Evolutionary conservation across 2,113 vertebrate genomes (phyloP).

Genomic region (Leptocoma aspasia): DNA sequence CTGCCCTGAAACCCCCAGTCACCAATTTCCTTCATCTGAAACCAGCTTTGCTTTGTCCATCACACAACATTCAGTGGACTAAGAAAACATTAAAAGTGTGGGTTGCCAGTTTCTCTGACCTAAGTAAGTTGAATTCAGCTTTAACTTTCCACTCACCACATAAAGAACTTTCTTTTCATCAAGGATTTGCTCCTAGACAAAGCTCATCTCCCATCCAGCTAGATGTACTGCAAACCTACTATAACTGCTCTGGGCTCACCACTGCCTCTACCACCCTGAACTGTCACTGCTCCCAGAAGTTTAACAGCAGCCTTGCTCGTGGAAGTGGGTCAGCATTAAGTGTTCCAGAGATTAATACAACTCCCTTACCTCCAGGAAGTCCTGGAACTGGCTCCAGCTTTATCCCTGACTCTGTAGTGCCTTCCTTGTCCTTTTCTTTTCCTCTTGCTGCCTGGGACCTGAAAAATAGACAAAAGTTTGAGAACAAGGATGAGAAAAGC

Average conservation of each 20-base stretch:
- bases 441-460: slow-evolving; percentile 93
- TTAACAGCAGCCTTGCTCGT: not conserved
- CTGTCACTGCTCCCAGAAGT: not conserved
- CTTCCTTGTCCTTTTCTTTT: slow-evolving; percentile 88
- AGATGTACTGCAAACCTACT: not conserved
- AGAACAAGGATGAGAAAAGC: not conserved
- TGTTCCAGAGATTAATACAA: not conserved
- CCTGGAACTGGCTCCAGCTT: slow-evolving; percentile 94
- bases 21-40: not conserved
- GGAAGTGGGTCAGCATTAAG: not conserved
- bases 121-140: not conserved
- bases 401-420: slow-evolving; percentile 87
- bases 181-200: not conserved
- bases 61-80: not conserved
- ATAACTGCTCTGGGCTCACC: not conserved
- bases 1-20: not conserved
- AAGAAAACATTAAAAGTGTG: rapidly evolving
- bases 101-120: not conserved
- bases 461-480: not conserved
- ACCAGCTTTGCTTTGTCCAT: not conserved
- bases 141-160: not conserved
- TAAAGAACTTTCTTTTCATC: not conserved
- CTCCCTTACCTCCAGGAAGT: slow-evolving; percentile 84
- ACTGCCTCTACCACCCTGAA: not conserved
- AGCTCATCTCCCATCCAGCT: not conserved